Percentiles rank a stretch among this genome's conserved stretches.
Evolutionary conservation across 1,140 invertebrate species (phyloP).

Genomic region (Scaptomyza graminum): DNA sequence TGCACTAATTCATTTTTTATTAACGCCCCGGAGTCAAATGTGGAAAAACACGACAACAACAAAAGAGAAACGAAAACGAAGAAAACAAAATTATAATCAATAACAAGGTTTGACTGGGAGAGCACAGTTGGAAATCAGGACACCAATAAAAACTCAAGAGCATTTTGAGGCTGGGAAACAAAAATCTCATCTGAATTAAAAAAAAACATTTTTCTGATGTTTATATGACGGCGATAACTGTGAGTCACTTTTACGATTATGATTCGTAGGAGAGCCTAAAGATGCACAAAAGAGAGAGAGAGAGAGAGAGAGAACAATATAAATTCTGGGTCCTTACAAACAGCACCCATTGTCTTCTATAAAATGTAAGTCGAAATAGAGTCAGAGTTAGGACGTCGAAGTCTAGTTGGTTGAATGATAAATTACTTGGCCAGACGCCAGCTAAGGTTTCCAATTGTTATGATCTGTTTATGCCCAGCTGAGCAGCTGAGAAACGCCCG

Average conservation of each 20-base stretch:
- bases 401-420: conserved; percentile 70
- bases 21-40: conserved; percentile 53
- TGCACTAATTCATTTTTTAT: conserved; percentile 81
- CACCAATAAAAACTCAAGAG: conserved; percentile 67
- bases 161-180: conserved; percentile 36
- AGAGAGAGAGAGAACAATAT: conserved; percentile 40
- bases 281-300: conserved; percentile 16
- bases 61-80: conserved; percentile 21
- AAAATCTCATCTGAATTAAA: conserved; percentile 73
- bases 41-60: conserved; percentile 33
- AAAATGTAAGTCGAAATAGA: neutral
- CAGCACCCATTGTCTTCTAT: conserved; percentile 22
- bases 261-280: conserved; percentile 10
- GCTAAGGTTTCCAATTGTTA: conserved; percentile 52
- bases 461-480: conserved; percentile 69
- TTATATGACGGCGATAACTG: conserved; percentile 68
- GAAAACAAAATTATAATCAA: conserved; percentile 55
- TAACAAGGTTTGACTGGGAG: conserved; percentile 48
- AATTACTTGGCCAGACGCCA: conserved; percentile 66
- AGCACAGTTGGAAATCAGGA: conserved; percentile 78
- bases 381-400: conserved; percentile 20
- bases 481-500: conserved; percentile 66
- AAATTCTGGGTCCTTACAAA: conserved; percentile 41
- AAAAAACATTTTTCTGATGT: conserved; percentile 60
- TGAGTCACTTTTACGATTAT: conserved; percentile 24